Evolutionary conservation across 2,113 vertebrate species (phyloP).

Genomic region (Pholis gunnellus): DNA sequence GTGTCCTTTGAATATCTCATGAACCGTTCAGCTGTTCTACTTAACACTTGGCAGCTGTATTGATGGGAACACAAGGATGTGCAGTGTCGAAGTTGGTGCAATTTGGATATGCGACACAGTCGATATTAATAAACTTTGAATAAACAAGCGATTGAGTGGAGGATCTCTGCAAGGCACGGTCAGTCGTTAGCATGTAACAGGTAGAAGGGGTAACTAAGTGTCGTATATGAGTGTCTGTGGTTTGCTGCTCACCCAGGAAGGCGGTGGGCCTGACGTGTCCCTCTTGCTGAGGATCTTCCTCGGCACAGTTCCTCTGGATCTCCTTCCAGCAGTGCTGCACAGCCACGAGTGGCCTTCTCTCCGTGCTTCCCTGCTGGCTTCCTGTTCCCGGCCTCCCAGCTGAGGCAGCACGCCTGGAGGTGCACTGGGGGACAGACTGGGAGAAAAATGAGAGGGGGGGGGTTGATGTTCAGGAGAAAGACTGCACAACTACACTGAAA

Average conservation of each 20-base stretch:
- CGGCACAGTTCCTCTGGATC: slow-evolving; percentile 77
- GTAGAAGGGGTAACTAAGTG: background rate
- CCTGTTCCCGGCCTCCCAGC: slow-evolving; percentile 15
- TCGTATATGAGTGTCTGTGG: background rate
- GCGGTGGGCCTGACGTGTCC: slow-evolving; percentile 74
- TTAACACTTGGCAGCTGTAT: no score
- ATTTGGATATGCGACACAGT: no score
- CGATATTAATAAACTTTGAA: no score
- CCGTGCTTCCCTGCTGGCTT: slow-evolving; percentile 38
- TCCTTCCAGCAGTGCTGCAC: slow-evolving; percentile 81
- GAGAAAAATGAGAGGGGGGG: background rate
- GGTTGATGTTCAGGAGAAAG: background rate
- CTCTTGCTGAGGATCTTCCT: slow-evolving; percentile 66
- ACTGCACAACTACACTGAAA: background rate
- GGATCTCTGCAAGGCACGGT: slow-evolving; percentile 70
- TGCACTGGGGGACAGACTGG: slow-evolving; percentile 34
- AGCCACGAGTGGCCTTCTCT: slow-evolving; percentile 72
- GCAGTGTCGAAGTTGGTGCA: no score
- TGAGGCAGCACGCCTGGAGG: slow-evolving; percentile 25
- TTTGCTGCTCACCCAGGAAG: slow-evolving; percentile 78
- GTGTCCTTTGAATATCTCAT: no score
- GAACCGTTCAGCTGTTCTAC: no score
- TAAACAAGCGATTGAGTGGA: slow-evolving; percentile 46
- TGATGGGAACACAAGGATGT: no score
- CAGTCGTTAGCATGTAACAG: background rate